Conservation (phyloP, 2,113 vertebrate species). For the Nothocercus julius region DNA sequence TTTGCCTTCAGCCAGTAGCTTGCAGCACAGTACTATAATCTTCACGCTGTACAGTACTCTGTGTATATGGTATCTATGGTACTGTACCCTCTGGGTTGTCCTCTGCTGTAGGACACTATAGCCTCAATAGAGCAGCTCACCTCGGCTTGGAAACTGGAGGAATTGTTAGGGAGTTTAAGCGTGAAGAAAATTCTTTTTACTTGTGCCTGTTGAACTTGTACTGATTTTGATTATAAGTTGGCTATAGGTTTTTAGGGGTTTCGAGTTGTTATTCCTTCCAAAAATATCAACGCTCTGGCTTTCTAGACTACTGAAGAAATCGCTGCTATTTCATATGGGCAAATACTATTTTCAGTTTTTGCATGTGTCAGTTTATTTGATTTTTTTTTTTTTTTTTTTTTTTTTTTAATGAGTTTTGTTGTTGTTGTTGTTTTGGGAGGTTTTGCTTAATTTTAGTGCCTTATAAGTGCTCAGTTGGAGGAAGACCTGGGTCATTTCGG, state of each 20-base stretch:
- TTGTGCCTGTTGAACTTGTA: slow-evolving; percentile 57
- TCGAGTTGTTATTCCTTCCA: background rate
- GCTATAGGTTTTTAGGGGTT: slow-evolving; percentile 20
- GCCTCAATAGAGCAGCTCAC: background rate
- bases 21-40: background rate
- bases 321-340: slow-evolving; percentile 46
- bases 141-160: no score
- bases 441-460: slow-evolving; percentile 70
- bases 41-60: background rate
- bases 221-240: slow-evolving; percentile 7
- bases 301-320: background rate
- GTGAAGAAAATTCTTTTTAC: slow-evolving; percentile 56
- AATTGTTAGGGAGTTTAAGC: background rate
- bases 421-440: background rate
- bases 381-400: background rate
- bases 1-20: background rate
- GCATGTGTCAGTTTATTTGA: background rate
- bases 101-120: background rate
- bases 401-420: background rate
- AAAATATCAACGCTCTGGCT: background rate
- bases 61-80: background rate
- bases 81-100: background rate
- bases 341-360: background rate
- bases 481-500: background rate
- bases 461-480: slow-evolving; percentile 56